A percentile compares a stretch with the other conserved stretches of the same genome.
Evolutionary conservation across 1,140 invertebrate genomes (phyloP).

Genomic region (Ptiloglossa arizonensis): DNA sequence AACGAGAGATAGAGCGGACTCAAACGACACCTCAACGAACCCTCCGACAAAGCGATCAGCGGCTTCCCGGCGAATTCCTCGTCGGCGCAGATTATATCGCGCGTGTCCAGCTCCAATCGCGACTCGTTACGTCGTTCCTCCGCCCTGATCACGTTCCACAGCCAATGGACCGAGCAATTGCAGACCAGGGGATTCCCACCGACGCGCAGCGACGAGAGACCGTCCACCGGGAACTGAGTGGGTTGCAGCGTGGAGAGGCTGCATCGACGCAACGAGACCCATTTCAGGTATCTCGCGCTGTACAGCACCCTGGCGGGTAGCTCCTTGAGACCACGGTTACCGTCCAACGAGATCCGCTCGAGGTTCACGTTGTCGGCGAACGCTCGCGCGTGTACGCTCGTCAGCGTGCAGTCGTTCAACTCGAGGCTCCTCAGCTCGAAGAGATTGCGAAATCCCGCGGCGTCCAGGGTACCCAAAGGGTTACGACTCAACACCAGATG

Average conservation of each 20-base stretch:
- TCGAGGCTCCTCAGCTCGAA: conserved; percentile 89
- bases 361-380: conserved; percentile 93
- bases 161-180: conserved; percentile 93
- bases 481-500: conserved; percentile 89
- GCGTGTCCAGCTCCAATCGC: conserved; percentile 72
- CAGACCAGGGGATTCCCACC: conserved; percentile 92
- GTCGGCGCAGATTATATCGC: conserved; percentile 77
- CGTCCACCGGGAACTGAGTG: conserved; percentile 90
- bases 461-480: conserved; percentile 86
- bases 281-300: conserved; percentile 88
- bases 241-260: conserved; percentile 88
- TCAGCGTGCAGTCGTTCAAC: conserved; percentile 86
- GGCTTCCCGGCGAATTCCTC: conserved; percentile 75
- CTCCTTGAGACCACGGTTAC: conserved; percentile 87
- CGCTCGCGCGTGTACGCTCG: conserved; percentile 87
- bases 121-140: conserved; percentile 75
- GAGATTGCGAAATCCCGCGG: conserved; percentile 90
- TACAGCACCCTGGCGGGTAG: conserved; percentile 89
- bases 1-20: conserved; percentile 75
- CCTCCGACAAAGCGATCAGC: conserved; percentile 73
- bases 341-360: conserved; percentile 89
- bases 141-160: conserved; percentile 87
- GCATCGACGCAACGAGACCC: conserved; percentile 86
- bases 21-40: conserved; percentile 74
- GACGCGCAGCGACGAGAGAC: conserved; percentile 86